A percentile compares a stretch with the other conserved stretches of the same genome.
phyloP scores from a whole-genome alignment of 2,113 vertebrate genomes.

The Odontophorus gujanensis region DNA sequence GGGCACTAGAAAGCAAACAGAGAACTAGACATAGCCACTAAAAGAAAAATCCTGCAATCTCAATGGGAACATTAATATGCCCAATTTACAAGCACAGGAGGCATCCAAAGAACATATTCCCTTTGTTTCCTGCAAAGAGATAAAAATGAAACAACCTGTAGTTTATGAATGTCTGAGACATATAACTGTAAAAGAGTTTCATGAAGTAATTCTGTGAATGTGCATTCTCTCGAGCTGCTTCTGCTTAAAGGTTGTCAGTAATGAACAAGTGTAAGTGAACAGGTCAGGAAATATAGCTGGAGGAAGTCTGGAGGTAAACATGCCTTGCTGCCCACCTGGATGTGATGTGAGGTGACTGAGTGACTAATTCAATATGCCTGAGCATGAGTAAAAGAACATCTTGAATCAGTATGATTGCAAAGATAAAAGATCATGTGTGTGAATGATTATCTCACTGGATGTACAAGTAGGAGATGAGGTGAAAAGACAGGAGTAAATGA shows the following conservation, averaged over 20 bases:
- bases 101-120: neutral
- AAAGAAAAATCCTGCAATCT: neutral
- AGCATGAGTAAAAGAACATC: neutral
- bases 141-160: neutral
- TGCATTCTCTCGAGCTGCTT: neutral
- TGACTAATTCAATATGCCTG: conserved; percentile 20
- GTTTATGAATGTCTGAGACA: neutral
- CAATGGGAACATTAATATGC: neutral
- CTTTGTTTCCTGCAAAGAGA: neutral
- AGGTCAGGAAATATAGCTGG: neutral
- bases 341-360: neutral
- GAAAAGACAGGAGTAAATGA: neutral
- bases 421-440: neutral
- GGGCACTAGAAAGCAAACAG: neutral
- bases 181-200: neutral
- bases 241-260: neutral
- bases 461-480: neutral
- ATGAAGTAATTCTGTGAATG: neutral
- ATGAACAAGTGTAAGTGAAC: neutral
- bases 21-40: neutral
- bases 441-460: neutral
- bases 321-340: conserved; percentile 13
- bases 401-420: neutral
- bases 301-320: neutral
- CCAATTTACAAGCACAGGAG: neutral